Evolutionary conservation across 2,113 vertebrate genomes (phyloP).

Genomic region (Osmerus eperlanus): DNA sequence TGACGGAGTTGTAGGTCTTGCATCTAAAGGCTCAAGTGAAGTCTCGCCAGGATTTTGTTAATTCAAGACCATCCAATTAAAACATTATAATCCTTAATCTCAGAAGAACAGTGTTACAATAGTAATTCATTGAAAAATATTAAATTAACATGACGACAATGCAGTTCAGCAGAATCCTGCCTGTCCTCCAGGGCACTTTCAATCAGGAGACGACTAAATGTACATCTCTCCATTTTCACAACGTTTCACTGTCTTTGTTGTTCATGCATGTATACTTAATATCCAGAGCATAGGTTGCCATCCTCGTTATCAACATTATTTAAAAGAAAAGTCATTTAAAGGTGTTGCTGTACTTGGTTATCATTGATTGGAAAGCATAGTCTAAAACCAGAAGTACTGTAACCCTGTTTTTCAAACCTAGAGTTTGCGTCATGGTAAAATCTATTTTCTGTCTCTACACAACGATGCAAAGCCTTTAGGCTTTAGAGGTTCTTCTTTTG

Average conservation of each 20-base stretch:
- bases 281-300: constrained; percentile 6
- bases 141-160: too few species aligned
- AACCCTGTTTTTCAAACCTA: constrained; percentile 42
- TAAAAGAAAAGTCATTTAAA: constrained; percentile 5
- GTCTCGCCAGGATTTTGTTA: constrained; percentile 38
- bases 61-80: constrained; percentile 16
- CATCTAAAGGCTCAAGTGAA: constrained; percentile 12
- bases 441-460: constrained; percentile 32
- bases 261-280: constrained; percentile 5
- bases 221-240: constrained; percentile 12
- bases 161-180: too few species aligned
- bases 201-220: constrained; percentile 38
- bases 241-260: background rate
- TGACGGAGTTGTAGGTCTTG: background rate
- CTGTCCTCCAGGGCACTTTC: constrained; percentile 37
- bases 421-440: constrained; percentile 35
- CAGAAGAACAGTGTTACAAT: constrained; percentile 1
- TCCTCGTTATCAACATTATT: constrained; percentile 19
- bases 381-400: constrained; percentile 75
- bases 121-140: too few species aligned
- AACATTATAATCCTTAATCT: background rate
- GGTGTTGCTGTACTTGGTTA: constrained; percentile 33
- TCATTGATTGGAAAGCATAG: constrained; percentile 52
- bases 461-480: constrained; percentile 40
- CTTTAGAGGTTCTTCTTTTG: constrained; percentile 43